Conservation (phyloP, 2,797 vertebrate genomes). For the Falco cherrug region DNA sequence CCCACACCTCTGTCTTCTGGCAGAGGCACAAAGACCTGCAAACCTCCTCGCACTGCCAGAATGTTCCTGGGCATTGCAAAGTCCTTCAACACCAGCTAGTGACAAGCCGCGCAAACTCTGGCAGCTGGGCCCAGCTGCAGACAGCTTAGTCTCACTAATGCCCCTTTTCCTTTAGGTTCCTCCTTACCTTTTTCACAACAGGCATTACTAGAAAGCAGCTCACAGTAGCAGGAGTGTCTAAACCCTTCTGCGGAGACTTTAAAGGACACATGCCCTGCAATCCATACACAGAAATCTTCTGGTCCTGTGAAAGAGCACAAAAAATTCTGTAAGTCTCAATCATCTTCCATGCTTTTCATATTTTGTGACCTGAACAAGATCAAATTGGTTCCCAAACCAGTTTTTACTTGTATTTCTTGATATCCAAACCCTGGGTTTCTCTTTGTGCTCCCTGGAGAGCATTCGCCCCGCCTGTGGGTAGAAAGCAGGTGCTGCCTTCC, state of each 20-base stretch:
- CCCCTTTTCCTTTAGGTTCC: not conserved
- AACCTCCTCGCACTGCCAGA: not conserved
- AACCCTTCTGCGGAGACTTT: conserved; percentile 84
- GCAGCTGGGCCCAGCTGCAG: not conserved
- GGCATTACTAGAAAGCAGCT: conserved; percentile 89
- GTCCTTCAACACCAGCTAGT: not conserved
- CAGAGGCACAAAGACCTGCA: not conserved
- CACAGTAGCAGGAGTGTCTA: conserved; percentile 89
- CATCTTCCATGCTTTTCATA: not conserved
- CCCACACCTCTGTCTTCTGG: conserved; percentile 15
- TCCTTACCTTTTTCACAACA: conserved; percentile 84
- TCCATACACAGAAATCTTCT: conserved; percentile 92
- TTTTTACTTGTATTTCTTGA: not conserved
- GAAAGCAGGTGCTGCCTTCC: not conserved
- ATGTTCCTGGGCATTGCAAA: not conserved
- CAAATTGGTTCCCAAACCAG: not conserved
- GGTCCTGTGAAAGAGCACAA: conserved; percentile 80
- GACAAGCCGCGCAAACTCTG: not conserved
- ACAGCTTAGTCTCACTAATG: not conserved
- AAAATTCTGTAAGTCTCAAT: not conserved
- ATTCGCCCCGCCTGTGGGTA: not conserved
- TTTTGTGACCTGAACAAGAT: not conserved
- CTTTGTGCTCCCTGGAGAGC: not conserved
- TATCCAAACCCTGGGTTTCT: not conserved
- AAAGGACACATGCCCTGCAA: conserved; percentile 97